Percentiles rank a stretch among this genome's conserved stretches.
These are phyloP conservation scores for Tinea semifulvella DNA, from an alignment of 2,888 invertebrate species.

Conservation along the genomic window DNA sequence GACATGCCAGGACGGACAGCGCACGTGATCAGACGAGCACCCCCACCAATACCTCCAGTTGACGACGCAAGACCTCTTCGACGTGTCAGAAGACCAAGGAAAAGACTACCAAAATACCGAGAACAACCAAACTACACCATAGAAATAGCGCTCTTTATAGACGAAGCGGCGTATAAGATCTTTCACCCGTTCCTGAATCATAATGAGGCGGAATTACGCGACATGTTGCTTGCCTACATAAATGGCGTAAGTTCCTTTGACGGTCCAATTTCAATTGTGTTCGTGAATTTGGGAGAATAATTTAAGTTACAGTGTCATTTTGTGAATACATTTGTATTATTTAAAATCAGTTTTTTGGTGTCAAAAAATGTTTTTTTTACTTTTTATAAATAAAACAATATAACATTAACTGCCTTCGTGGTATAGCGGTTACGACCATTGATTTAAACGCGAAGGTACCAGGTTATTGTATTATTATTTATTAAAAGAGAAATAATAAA, in stretches of 20 bases:
- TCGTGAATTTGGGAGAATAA: no score
- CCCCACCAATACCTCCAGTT: slow-evolving; percentile 32
- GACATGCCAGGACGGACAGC: slow-evolving; percentile 38
- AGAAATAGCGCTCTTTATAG: slow-evolving; percentile 79
- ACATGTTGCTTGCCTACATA: slow-evolving; percentile 81
- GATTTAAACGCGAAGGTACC: no score
- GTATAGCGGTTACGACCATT: no score
- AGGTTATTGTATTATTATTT: no score
- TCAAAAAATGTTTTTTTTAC: no score
- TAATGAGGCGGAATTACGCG: slow-evolving; percentile 71
- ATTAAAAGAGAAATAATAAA: no score
- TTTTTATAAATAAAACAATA: no score
- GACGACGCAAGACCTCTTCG: slow-evolving; percentile 49
- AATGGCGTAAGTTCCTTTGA: slow-evolving; percentile 68
- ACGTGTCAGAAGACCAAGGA: slow-evolving; percentile 30
- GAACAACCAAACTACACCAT: slow-evolving; percentile 62
- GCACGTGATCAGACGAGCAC: slow-evolving; percentile 69
- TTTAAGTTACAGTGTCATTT: no score
- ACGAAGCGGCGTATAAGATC: slow-evolving; percentile 75
- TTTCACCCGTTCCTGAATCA: slow-evolving; percentile 74
- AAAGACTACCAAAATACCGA: slow-evolving; percentile 25
- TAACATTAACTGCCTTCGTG: no score
- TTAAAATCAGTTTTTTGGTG: no score
- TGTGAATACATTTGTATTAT: no score
- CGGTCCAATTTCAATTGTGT: no score